Percentiles rank a stretch among this genome's conserved stretches.
Evolutionary conservation across 2,113 vertebrate species (phyloP).

Genomic region (Vireo altiloquus): DNA sequence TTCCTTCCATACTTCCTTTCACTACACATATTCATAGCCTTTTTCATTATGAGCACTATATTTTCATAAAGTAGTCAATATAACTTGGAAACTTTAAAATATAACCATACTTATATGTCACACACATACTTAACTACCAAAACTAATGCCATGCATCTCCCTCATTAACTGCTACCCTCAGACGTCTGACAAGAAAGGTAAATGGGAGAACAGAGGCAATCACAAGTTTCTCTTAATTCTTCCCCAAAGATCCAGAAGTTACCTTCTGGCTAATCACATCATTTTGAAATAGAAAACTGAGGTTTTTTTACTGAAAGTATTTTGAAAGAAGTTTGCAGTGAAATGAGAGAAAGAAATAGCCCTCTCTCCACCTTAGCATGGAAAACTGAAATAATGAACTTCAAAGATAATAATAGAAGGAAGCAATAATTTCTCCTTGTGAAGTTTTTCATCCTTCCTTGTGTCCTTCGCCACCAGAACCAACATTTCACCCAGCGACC

Average conservation of each 20-base stretch:
- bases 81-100: background rate
- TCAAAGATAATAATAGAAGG: background rate
- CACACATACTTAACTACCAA: accelerated
- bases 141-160: background rate
- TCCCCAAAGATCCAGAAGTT: background rate
- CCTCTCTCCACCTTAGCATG: background rate
- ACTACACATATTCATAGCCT: background rate
- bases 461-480: background rate
- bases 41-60: background rate
- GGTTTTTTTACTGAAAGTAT: background rate
- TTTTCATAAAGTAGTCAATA: background rate
- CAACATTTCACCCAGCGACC: background rate
- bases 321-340: background rate
- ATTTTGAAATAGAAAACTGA: background rate
- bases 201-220: background rate
- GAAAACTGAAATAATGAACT: background rate
- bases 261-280: background rate
- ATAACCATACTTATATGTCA: background rate
- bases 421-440: background rate
- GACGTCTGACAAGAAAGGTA: background rate
- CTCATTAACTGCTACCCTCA: background rate
- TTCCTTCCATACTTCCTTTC: background rate
- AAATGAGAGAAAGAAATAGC: background rate
- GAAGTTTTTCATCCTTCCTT: background rate
- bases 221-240: background rate